Evolutionary conservation across 2,888 invertebrate species (phyloP), one percentile per base, ranked within the genome.

Genomic region (Hemicrepidius hirtus): DNA sequence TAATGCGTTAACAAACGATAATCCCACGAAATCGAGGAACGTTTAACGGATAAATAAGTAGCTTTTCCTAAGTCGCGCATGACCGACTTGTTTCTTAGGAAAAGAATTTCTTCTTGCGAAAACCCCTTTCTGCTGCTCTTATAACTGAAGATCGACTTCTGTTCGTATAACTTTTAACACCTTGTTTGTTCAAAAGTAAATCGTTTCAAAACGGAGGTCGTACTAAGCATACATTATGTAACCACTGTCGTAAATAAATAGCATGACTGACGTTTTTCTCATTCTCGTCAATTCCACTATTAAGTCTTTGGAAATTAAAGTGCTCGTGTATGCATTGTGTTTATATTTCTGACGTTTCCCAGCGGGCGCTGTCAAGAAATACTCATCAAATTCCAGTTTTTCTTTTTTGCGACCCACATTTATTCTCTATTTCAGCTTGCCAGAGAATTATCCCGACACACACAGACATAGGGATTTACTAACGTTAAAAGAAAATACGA

Each of bases 281-380:
- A 32, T 49, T 49, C 49, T 46, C 35, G 21, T 49, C 63, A 24
- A 41, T 59, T 59, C 44, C 21, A 55, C 55, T 28, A 59, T 46
- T 57, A 44, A 67, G 40, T 28, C 46, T 55, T 68, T 62, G 35
- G 50, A 62, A 68, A 60, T 68, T 60, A 62, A 68, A 68, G 60
- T 62, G 62, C 68, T 62, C 50, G 37, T n/a, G n/a, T 53, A 16
- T 62, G 49, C 50, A 62, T 68, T 49, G 50, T 49, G 28, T 59
- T 41, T 59, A 13, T 40, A 59, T 57, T 57, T 24, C 9, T 57
- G 28, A 57, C 46, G 59, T 21, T 57, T 59, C 60, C 49, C 60
- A 60, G 24, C 46, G 49, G 50, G 49, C 21, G 18, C 46, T 62
- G 60, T 50, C 62, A 24, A 68, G 68, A 50, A 68, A 62, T 41